Percentiles rank a stretch among this genome's conserved stretches.
These are phyloP conservation scores for Agonopterix heracliana DNA, from an alignment of 2,888 invertebrate species.

Conservation along the genomic window DNA sequence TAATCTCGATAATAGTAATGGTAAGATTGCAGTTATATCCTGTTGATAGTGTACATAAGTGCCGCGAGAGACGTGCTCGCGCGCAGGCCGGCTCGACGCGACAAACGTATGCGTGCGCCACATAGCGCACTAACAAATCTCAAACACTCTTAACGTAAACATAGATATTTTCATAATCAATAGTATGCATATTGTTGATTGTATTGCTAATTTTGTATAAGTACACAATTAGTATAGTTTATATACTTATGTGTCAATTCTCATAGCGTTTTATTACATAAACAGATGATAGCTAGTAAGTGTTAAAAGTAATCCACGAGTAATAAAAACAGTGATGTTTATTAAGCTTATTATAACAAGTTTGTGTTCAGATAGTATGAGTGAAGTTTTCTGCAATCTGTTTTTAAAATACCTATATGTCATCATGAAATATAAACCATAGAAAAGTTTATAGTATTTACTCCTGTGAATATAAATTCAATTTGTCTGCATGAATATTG, in stretches of 20 bases:
- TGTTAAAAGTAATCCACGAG: slow-evolving; percentile 67
- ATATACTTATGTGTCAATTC: slow-evolving; percentile 79
- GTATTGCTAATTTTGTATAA: slow-evolving; percentile 74
- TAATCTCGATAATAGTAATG: slow-evolving; percentile 60
- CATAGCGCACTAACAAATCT: slow-evolving; percentile 25
- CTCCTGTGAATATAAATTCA: not conserved
- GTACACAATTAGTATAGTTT: slow-evolving; percentile 77
- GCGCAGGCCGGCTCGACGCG: slow-evolving; percentile 30
- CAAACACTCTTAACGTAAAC: slow-evolving; percentile 46
- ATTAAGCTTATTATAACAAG: slow-evolving; percentile 46
- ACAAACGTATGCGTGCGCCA: slow-evolving; percentile 11
- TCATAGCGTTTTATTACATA: slow-evolving; percentile 76
- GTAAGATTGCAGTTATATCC: slow-evolving; percentile 55
- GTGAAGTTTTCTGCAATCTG: slow-evolving; percentile 5
- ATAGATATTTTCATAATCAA: slow-evolving; percentile 73
- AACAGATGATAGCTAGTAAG: slow-evolving; percentile 73
- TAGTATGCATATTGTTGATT: slow-evolving; percentile 71
- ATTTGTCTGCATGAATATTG: slow-evolving; percentile 3
- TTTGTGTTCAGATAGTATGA: slow-evolving; percentile 27
- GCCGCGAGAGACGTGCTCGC: slow-evolving; percentile 43
- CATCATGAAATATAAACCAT: not conserved
- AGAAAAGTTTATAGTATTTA: too few relatives aligned
- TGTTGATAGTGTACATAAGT: slow-evolving; percentile 53
- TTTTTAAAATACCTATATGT: not conserved
- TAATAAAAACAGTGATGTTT: slow-evolving; percentile 49